Evolutionary conservation across 1,140 invertebrate genomes (phyloP).

Genomic region (Zaprionus inermis): DNA sequence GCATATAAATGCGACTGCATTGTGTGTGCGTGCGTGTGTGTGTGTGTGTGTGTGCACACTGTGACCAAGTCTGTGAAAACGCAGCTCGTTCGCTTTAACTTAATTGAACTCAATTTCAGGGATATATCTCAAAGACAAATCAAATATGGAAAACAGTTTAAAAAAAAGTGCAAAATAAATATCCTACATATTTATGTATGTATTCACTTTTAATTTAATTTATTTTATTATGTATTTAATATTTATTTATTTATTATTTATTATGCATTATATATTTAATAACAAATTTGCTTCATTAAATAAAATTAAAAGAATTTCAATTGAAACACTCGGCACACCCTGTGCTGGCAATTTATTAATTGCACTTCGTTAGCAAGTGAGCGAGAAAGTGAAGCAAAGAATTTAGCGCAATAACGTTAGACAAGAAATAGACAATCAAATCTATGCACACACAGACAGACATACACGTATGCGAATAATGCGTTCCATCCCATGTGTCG

Average conservation of each 20-base stretch:
- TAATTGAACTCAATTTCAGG: slow-evolving; percentile 2
- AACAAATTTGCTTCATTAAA: neutral
- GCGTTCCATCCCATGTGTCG: neutral
- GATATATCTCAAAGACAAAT: neutral
- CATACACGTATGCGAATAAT: neutral
- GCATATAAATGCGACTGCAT: slow-evolving; percentile 6
- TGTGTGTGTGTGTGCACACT: slow-evolving; percentile 24
- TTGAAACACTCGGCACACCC: neutral
- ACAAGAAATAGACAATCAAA: slow-evolving; percentile 7
- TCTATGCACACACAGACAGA: neutral
- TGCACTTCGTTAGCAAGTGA: slow-evolving; percentile 6
- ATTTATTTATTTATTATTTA: no score
- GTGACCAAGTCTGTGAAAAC: slow-evolving; percentile 18
- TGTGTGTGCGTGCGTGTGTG: neutral
- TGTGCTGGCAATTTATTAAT: slow-evolving; percentile 9
- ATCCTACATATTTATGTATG: no score
- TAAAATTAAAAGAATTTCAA: neutral
- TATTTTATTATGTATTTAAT: no score
- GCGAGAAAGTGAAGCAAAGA: slow-evolving; percentile 6
- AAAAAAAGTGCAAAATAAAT: neutral
- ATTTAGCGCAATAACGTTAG: slow-evolving; percentile 10
- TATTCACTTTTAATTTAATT: no score
- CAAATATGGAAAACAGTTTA: slow-evolving; percentile 2
- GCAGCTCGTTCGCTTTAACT: neutral
- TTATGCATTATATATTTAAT: no score